Percentiles rank a stretch among this genome's conserved stretches.
Evolutionary conservation across 2,797 vertebrate genomes (phyloP).

Genomic region (Naso thynnoides): DNA sequence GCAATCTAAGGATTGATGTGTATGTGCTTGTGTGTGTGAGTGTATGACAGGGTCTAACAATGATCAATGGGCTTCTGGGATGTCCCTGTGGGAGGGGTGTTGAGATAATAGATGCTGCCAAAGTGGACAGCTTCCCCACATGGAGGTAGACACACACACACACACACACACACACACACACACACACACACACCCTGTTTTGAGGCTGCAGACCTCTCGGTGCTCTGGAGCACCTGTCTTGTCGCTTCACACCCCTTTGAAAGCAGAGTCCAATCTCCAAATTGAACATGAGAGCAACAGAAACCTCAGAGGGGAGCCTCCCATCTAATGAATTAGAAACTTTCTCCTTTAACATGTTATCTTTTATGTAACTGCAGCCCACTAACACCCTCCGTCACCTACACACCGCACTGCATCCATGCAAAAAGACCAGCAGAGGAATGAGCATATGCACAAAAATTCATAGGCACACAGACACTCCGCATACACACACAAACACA

Average conservation of each 20-base stretch:
- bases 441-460: slow-evolving; percentile 7
- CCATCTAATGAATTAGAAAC: slow-evolving; percentile 84
- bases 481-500: slow-evolving; percentile 35
- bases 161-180: slow-evolving; percentile 22
- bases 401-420: background rate
- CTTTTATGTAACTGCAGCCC: slow-evolving; percentile 52
- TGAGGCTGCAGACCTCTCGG: slow-evolving; percentile 60
- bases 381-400: slow-evolving; percentile 21
- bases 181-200: slow-evolving; percentile 31
- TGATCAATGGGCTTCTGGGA: slow-evolving; percentile 84
- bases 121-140: slow-evolving; percentile 73
- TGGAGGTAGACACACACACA: slow-evolving; percentile 18
- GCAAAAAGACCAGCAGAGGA: slow-evolving; percentile 24
- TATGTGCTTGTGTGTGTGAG: slow-evolving; percentile 50
- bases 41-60: slow-evolving; percentile 79
- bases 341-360: slow-evolving; percentile 79
- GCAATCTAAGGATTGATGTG: slow-evolving; percentile 78
- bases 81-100: slow-evolving; percentile 79
- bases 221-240: slow-evolving; percentile 69
- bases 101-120: slow-evolving; percentile 86
- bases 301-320: slow-evolving; percentile 70
- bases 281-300: slow-evolving; percentile 82
- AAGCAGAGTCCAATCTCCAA: slow-evolving; percentile 83
- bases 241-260: slow-evolving; percentile 73
- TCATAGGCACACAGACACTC: slow-evolving; percentile 14